Conservation (phyloP, 2,888 invertebrate genomes). For the Galeruca laticollis region DNA sequence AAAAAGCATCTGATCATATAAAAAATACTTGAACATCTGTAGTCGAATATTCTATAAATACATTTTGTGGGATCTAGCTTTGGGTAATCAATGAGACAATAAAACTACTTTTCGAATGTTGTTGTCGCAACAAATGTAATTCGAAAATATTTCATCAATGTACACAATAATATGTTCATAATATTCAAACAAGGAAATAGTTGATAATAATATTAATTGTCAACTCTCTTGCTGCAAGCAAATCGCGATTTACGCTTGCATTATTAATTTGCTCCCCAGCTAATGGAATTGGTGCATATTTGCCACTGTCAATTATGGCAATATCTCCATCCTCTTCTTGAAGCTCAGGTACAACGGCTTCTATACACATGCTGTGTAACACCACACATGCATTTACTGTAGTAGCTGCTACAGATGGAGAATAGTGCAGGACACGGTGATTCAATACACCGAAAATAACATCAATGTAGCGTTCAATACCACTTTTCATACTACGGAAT, state of each 20-base stretch:
- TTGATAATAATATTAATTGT: slow-evolving; percentile 34
- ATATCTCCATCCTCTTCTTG: slow-evolving; percentile 2
- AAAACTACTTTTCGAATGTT: slow-evolving; percentile 7
- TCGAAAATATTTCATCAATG: slow-evolving; percentile 17
- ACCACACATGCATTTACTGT: too few species aligned
- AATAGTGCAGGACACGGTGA: slow-evolving; percentile 33
- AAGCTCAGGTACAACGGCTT: too few species aligned
- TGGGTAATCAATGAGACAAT: slow-evolving; percentile 12
- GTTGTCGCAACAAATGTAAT: too few species aligned
- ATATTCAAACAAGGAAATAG: slow-evolving; percentile 23
- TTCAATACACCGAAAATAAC: slow-evolving; percentile 30
- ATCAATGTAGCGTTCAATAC: slow-evolving; percentile 37
- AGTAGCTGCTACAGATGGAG: too few species aligned
- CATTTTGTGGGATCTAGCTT: slow-evolving; percentile 23
- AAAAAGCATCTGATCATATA: too few species aligned
- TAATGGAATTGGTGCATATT: slow-evolving; percentile 20
- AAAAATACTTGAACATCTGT: too few species aligned
- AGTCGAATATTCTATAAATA: too few species aligned
- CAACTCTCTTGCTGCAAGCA: slow-evolving; percentile 31
- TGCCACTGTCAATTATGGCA: slow-evolving; percentile 7
- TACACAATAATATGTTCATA: slow-evolving; percentile 19
- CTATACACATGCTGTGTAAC: too few species aligned
- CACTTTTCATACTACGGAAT: slow-evolving; percentile 20
- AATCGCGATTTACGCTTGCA: slow-evolving; percentile 20
- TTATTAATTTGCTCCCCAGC: too few species aligned